phyloP scores from a whole-genome alignment of 1,140 invertebrate species.

The Bradysia coprophila region DNA sequence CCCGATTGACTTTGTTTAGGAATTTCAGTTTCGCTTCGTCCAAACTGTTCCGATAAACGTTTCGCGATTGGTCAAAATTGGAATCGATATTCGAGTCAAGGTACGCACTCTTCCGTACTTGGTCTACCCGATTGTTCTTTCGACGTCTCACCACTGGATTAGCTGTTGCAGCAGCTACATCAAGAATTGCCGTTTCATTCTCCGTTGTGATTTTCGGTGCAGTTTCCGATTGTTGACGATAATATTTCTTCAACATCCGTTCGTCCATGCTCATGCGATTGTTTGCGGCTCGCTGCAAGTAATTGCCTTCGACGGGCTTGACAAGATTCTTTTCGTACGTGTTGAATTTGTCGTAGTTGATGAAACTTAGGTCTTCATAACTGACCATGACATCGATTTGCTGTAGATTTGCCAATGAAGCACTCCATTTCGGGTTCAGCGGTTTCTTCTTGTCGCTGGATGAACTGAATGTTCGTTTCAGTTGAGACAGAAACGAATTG shows the following conservation, averaged over 20 bases:
- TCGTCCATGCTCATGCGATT: background rate
- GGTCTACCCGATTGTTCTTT: background rate
- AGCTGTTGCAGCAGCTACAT: background rate
- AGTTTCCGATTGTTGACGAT: background rate
- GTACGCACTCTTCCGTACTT: background rate
- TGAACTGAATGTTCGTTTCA: constrained; percentile 2
- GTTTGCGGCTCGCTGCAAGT: background rate
- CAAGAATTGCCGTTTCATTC: background rate
- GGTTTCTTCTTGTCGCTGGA: constrained; percentile 12
- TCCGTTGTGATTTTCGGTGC: background rate
- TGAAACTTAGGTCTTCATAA: constrained; percentile 23
- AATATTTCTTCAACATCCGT: background rate
- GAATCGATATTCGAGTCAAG: constrained; percentile 17
- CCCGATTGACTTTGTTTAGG: constrained; percentile 15
- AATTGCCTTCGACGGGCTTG: background rate
- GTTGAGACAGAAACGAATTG: background rate
- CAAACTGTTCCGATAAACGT: constrained; percentile 19
- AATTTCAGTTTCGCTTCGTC: constrained; percentile 18
- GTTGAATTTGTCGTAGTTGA: constrained; percentile 24
- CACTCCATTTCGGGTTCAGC: constrained; percentile 22
- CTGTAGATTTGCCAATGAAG: constrained; percentile 20
- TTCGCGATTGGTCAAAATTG: constrained; percentile 17
- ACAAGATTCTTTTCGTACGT: constrained; percentile 21
- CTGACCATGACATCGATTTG: constrained; percentile 24
- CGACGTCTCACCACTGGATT: background rate